Conservation (phyloP, 2,113 vertebrate genomes). For the Thinocorus orbignyianus region DNA sequence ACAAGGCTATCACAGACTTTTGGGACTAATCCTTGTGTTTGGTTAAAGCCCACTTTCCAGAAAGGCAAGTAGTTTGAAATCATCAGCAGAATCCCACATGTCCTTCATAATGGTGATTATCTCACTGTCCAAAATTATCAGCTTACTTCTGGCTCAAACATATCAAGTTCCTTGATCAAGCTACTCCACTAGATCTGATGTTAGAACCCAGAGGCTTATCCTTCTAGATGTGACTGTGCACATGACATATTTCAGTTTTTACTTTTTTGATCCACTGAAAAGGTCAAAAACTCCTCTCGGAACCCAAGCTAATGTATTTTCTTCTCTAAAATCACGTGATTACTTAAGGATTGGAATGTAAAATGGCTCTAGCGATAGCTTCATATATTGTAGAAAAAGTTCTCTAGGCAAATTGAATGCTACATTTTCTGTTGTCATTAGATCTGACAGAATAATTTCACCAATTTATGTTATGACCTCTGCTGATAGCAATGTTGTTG, state of each 20-base stretch:
- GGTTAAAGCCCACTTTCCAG: background rate
- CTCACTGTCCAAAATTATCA: background rate
- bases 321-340: background rate
- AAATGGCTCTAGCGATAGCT: background rate
- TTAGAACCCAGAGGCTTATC: background rate
- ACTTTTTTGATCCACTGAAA: background rate
- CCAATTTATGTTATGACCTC: background rate
- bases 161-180: background rate
- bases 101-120: background rate
- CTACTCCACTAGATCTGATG: background rate
- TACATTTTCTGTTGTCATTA: background rate
- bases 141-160: background rate
- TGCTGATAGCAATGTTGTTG: background rate
- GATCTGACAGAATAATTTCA: constrained; percentile 19
- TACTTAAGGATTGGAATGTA: background rate
- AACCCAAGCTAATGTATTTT: background rate
- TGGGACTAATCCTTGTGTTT: background rate
- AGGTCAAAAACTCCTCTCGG: background rate
- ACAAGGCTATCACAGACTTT: background rate
- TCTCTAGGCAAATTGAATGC: background rate
- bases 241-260: background rate
- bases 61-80: background rate
- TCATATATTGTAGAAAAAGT: background rate
- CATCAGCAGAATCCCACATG: background rate
- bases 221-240: background rate